Evolutionary conservation across 2,113 vertebrate genomes (phyloP).

Genomic region (Cheilinus undulatus): DNA sequence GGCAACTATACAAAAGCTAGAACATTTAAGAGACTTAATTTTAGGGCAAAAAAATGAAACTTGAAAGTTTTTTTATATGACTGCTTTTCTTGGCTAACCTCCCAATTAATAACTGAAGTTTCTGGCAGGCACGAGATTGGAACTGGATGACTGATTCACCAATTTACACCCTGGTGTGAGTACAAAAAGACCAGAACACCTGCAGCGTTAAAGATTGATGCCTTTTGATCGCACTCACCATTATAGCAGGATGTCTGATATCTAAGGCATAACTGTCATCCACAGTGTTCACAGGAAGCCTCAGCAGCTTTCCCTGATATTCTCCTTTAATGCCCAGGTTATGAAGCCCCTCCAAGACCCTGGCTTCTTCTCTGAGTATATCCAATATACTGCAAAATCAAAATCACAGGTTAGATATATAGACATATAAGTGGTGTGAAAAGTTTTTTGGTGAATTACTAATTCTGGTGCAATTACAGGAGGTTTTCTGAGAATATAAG

Average conservation of each 20-base stretch:
- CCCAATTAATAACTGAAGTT: slow-evolving; percentile 51
- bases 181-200: slow-evolving; percentile 31
- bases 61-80: slow-evolving; percentile 57
- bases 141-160: slow-evolving; percentile 42
- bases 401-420: slow-evolving; percentile 23
- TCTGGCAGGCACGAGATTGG: slow-evolving; percentile 40
- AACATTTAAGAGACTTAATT: slow-evolving; percentile 50
- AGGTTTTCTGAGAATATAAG: slow-evolving; percentile 25
- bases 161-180: slow-evolving; percentile 25
- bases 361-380: slow-evolving; percentile 90
- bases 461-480: slow-evolving; percentile 24
- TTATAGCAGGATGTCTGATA: slow-evolving; percentile 91
- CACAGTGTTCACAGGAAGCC: slow-evolving; percentile 80
- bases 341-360: slow-evolving; percentile 90
- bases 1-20: slow-evolving; percentile 26
- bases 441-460: slow-evolving; percentile 3
- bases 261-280: slow-evolving; percentile 89
- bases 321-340: slow-evolving; percentile 89
- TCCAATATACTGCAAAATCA: slow-evolving; percentile 81
- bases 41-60: slow-evolving; percentile 39
- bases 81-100: slow-evolving; percentile 54
- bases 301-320: slow-evolving; percentile 86
- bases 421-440: neutral
- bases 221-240: slow-evolving; percentile 82
- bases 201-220: slow-evolving; percentile 25